A percentile compares a stretch with the other conserved stretches of the same genome.
phyloP scores from a whole-genome alignment of 2,797 vertebrate species.

The Hybognathus amarus region DNA sequence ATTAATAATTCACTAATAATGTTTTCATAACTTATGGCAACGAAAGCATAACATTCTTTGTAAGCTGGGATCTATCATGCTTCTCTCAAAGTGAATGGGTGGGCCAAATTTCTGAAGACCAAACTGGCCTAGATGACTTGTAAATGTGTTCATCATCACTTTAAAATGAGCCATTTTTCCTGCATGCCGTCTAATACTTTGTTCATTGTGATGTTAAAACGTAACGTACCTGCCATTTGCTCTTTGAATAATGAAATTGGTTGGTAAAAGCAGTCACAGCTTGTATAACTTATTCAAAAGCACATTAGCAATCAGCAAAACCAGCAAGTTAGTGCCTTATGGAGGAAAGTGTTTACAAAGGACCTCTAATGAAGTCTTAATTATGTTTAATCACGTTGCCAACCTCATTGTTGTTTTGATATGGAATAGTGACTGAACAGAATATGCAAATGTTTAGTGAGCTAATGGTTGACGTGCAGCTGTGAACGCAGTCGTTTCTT shows the following conservation, averaged over 20 bases:
- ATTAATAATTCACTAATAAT: background rate
- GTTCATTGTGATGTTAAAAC: constrained; percentile 38
- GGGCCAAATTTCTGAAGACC: background rate
- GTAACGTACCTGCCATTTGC: constrained; percentile 2
- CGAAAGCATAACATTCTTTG: background rate
- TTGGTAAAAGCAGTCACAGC: constrained; percentile 59
- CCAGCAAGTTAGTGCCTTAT: constrained; percentile 41
- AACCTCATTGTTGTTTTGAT: constrained; percentile 43
- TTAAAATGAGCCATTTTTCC: background rate
- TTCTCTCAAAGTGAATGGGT: background rate
- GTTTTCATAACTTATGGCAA: background rate
- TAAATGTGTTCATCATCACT: background rate
- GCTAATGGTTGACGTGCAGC: constrained; percentile 29
- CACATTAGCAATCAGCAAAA: constrained; percentile 50
- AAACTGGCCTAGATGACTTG: background rate
- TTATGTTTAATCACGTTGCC: constrained; percentile 38
- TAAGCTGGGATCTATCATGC: background rate
- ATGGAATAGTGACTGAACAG: constrained; percentile 28
- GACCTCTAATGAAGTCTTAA: constrained; percentile 40
- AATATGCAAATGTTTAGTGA: constrained; percentile 35
- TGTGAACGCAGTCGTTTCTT: constrained; percentile 32
- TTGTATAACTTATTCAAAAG: constrained; percentile 60
- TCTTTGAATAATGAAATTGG: constrained; percentile 61
- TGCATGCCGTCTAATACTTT: constrained; percentile 3
- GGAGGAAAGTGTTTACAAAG: constrained; percentile 48